A percentile compares a stretch with the other conserved stretches of the same genome.
Evolutionary conservation across 2,888 invertebrate genomes (phyloP).

Genomic region (Dexiosoma caninum): DNA sequence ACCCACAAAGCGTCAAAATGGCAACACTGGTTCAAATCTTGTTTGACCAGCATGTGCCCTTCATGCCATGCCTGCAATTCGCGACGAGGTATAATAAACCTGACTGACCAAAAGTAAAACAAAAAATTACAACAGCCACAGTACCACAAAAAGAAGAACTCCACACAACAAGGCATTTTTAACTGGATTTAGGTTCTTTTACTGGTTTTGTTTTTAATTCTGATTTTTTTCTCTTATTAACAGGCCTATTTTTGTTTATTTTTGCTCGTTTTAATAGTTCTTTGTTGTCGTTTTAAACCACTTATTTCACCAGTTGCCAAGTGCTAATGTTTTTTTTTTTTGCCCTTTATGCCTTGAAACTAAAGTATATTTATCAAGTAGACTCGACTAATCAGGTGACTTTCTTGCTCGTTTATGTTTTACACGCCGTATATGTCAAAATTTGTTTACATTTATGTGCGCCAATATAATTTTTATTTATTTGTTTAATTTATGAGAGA

Average conservation of each 20-base stretch:
- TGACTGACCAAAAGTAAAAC: constrained; percentile 28
- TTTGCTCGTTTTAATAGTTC: not conserved
- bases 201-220: constrained; percentile 32
- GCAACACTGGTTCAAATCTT: constrained; percentile 45
- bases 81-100: constrained; percentile 45
- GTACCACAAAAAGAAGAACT: not conserved
- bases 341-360: constrained; percentile 1
- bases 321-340: constrained; percentile 49
- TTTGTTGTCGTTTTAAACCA: constrained; percentile 17
- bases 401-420: too few species aligned
- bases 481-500: too few species aligned
- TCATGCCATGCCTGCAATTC: constrained; percentile 34
- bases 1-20: too few species aligned
- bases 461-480: too few species aligned
- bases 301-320: constrained; percentile 55
- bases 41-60: constrained; percentile 62
- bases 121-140: not conserved
- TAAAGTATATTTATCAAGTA: too few species aligned
- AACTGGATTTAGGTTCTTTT: constrained; percentile 52
- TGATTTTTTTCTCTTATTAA: not conserved
- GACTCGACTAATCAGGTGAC: too few species aligned
- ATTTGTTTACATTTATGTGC: too few species aligned
- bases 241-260: constrained; percentile 44
- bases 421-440: too few species aligned
- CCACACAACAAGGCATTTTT: constrained; percentile 43